Evolutionary conservation across 2,113 vertebrate genomes (phyloP).

Genomic region (Lasiurus cinereus): DNA sequence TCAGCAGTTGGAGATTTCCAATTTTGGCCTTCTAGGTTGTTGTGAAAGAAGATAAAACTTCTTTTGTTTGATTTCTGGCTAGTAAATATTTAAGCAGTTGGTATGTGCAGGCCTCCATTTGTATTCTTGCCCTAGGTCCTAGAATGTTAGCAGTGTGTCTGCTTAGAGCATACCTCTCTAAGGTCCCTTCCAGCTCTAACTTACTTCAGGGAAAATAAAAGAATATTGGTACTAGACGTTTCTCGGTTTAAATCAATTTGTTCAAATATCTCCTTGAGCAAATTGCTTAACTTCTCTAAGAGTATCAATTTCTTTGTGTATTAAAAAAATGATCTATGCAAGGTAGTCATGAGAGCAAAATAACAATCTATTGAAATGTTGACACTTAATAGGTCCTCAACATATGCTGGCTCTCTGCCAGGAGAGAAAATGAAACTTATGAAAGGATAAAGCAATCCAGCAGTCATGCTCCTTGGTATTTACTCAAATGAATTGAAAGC

Average conservation of each 20-base stretch:
- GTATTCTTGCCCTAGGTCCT: not conserved
- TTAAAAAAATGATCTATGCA: not conserved
- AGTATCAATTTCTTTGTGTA: not conserved
- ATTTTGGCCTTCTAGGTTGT: not conserved
- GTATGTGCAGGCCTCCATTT: not conserved
- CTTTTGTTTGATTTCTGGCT: not conserved
- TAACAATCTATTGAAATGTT: slow-evolving; percentile 15
- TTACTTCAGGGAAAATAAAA: slow-evolving; percentile 26
- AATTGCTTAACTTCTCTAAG: slow-evolving; percentile 1
- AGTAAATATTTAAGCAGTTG: not conserved
- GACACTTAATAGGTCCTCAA: not conserved
- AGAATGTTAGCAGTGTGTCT: not conserved
- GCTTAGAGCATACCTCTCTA: not conserved
- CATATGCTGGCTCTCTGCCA: not conserved
- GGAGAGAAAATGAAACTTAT: not conserved
- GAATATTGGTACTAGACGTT: not conserved
- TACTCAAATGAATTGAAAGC: not conserved
- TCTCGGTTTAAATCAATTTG: slow-evolving; percentile 26
- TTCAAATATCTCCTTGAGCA: slow-evolving; percentile 1
- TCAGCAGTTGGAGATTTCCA: not conserved
- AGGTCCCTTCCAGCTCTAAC: not conserved
- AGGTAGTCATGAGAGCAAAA: not conserved
- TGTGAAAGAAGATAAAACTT: not conserved
- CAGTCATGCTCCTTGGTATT: not conserved
- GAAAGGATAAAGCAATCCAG: not conserved